Base-by-base conservation (phyloP, 2,888 invertebrate species). In the Polyommatus icarus region DNA sequence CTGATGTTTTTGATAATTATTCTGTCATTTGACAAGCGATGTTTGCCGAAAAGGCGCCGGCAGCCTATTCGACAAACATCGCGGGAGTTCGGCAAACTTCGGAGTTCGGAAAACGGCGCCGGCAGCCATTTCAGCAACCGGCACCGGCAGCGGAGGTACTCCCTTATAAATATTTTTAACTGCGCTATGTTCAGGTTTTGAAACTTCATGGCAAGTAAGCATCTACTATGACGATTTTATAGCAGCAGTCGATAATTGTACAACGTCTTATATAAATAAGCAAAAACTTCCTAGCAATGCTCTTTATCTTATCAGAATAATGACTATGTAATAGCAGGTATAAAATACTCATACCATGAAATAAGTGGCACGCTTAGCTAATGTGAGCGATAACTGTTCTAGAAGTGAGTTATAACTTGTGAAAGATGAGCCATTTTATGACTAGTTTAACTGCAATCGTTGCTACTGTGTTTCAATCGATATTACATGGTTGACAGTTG, bases 281-380 rank as follows among this genome's bases (percentile, higher is more conserved):
- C 59, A 59, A n/a, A n/a, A n/a, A n/a, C 59, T 59, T 59, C 59
- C 59, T 59, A n/a, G 20, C 6, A 59, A 8, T 59, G n/a, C 61
- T 54, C 54, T 61, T 24, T 61, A 61, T 61, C 61, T 61, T 61
- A 61, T 61, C 61, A 12, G 24, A 61, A 61, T 24, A 61, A 61
- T 61, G 24, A 24, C n/a, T 59, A 20, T 54, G 54, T 54, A 59
- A 61, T 61, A 61, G 10, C 61, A 24, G 20, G 61, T 61, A 20
- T 24, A 61, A 61, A 61, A 81, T 81, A 82, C 78, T 79, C 79
- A 77, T 46, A 71, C 18, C 29, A 36, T 67, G 7, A 71, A 15
- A 67, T 67, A 12, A 24, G 12, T 61, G 61, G 61, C 61, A 61
- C 61, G 24, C 61, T 61, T 24, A 10, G 20, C 59, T 59, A 8